phyloP scores from a whole-genome alignment of 2,113 vertebrate species.

The Zingel zingel region DNA sequence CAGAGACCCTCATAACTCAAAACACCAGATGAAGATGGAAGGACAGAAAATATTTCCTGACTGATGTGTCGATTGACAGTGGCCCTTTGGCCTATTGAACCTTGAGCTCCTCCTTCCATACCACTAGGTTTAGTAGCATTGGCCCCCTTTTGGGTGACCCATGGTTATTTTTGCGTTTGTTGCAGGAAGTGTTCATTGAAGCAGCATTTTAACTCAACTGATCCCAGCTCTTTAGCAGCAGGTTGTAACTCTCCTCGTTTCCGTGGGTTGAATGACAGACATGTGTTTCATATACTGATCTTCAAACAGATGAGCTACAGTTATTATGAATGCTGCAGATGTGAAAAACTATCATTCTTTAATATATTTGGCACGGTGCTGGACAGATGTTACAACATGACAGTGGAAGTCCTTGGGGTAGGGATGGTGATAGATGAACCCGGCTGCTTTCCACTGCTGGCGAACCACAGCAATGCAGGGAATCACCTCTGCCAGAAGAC shows the following conservation, averaged over 20 bases:
- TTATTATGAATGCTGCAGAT: constrained; percentile 60
- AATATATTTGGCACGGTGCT: constrained; percentile 49
- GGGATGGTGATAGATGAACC: constrained; percentile 52
- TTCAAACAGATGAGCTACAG: constrained; percentile 70
- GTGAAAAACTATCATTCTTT: constrained; percentile 67
- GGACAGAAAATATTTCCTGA: constrained; percentile 45
- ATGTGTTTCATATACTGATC: constrained; percentile 67
- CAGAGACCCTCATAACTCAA: constrained; percentile 55
- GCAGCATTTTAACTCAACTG: constrained; percentile 39
- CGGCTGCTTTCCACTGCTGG: constrained; percentile 40
- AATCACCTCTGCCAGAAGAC: constrained; percentile 38
- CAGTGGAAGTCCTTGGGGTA: constrained; percentile 30
- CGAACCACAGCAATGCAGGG: constrained; percentile 33
- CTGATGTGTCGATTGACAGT: constrained; percentile 66
- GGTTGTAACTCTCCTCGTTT: constrained; percentile 59
- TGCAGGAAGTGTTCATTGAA: constrained; percentile 45
- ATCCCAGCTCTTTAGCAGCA: constrained; percentile 36
- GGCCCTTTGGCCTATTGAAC: constrained; percentile 63
- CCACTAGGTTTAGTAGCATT: constrained; percentile 55
- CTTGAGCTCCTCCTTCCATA: constrained; percentile 35
- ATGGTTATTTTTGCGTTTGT: constrained; percentile 38
- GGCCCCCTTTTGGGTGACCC: constrained; percentile 16
- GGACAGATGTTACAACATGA: constrained; percentile 71
- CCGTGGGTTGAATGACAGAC: constrained; percentile 34
- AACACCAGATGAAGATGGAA: constrained; percentile 75